Evolutionary conservation across 2,888 invertebrate genomes (phyloP).

Genomic region (Byasa hedistus): DNA sequence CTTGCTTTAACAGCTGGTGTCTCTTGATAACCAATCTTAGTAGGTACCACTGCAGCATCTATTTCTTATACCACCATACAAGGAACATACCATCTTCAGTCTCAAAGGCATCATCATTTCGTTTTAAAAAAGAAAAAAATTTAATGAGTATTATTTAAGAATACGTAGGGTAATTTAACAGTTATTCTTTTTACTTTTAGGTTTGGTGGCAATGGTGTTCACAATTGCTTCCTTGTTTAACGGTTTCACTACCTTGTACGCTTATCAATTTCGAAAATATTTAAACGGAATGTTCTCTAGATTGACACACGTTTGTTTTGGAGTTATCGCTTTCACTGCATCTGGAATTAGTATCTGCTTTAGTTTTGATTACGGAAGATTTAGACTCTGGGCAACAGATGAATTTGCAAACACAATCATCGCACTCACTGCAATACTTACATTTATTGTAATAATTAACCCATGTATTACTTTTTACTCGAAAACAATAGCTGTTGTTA

Average conservation of each 20-base stretch:
- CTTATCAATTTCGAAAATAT: conserved; percentile 38
- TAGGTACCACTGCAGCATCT: too few relatives aligned
- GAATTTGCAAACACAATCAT: conserved; percentile 44
- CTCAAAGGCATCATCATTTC: too few relatives aligned
- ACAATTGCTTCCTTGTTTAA: conserved; percentile 41
- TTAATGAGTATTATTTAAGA: background rate
- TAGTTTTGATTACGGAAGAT: conserved; percentile 50
- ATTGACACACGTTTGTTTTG: conserved; percentile 45
- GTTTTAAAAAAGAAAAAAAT: too few relatives aligned
- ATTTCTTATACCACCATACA: too few relatives aligned
- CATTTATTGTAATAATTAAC: conserved; percentile 48
- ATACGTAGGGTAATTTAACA: background rate
- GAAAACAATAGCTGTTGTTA: conserved; percentile 21
- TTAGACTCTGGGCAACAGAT: conserved; percentile 44
- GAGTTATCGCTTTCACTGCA: conserved; percentile 45
- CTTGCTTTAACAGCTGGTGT: too few relatives aligned
- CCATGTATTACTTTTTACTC: conserved; percentile 46
- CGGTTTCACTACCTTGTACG: conserved; percentile 43
- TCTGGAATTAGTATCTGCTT: conserved; percentile 49
- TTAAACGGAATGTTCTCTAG: conserved; percentile 41
- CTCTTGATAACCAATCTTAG: too few relatives aligned
- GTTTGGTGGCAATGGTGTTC: conserved; percentile 44
- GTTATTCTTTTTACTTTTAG: conserved; percentile 34
- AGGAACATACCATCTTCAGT: too few relatives aligned
- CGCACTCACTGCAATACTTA: conserved; percentile 42